Evolutionary conservation across 2,113 vertebrate genomes (phyloP), one percentile per base, ranked within the genome.

Genomic region (Salvelinus alpinus): DNA sequence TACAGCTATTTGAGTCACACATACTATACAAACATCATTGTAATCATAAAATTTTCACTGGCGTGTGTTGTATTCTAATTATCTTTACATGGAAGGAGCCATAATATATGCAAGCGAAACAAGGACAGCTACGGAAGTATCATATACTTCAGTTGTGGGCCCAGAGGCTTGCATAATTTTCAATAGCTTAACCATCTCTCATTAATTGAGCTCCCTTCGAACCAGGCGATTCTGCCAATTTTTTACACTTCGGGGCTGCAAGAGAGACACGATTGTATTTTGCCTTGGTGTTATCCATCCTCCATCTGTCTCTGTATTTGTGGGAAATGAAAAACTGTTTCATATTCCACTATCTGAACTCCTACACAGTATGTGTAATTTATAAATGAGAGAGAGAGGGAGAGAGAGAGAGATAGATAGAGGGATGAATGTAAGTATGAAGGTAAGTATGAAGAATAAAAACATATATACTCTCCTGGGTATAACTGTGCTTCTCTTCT

Each of bases 161-260:
- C 87, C 76, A 22, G 22, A 86, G 85, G 89, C 75, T 54, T 77
- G 68, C 25, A 70, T 83, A 75, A 85, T 87, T 88, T 70, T 81
- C 74, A 71, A 78, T 73, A 34, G 70, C 72, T 83, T 78, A 31
- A 85, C 82, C 81, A 84, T 78, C 79, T 80, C 80, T 73, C 34
- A 51, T 80, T 80, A 85, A 91, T 84, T 89, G 82, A 75, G 64
- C 71, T 86, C 77, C 71, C 14, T 54, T 54, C 29, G 9, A 12
- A 68, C 29, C 31, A 20, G 34, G 70, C 72, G 77, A 68, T 74
- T 84, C 67, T 75, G 75, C 47, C 66, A 65, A 67, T 12, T 34
- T 18, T 25, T 24, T 44, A 69, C 67, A 64, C 70, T 73, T 57
- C 70, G 25, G 44, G 44, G 20, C 20, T 34, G 34, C 65, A 54